These are phyloP conservation scores for Phthorimaea operculella DNA, from an alignment of 1,140 invertebrate species.

Conservation along the genomic window DNA sequence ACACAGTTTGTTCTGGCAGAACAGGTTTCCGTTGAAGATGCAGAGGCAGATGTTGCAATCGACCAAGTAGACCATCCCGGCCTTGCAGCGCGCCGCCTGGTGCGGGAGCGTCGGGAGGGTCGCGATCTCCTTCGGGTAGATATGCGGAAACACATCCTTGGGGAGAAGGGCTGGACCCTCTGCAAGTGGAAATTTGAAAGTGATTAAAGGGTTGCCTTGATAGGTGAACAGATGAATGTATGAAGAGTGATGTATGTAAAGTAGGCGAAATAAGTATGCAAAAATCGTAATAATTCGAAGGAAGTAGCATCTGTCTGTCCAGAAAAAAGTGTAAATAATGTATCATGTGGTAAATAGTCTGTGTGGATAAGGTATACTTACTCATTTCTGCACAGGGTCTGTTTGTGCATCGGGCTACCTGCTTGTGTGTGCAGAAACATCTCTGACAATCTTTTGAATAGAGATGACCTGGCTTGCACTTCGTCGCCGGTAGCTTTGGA, in stretches of 20 bases:
- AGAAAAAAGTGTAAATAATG: no score
- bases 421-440: conserved; percentile 33
- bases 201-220: no score
- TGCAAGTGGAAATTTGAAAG: no score
- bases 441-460: conserved; percentile 31
- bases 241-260: no score
- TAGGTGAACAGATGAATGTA: no score
- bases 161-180: conserved; percentile 4
- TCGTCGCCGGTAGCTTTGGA: background rate
- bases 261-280: no score
- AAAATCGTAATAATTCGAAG: no score
- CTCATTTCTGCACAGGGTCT: background rate
- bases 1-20: conserved; percentile 27
- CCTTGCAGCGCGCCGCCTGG: conserved; percentile 19
- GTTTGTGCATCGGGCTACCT: conserved; percentile 15
- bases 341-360: no score
- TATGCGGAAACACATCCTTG: conserved; percentile 11
- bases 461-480: conserved; percentile 25
- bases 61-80: conserved; percentile 34
- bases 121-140: conserved; percentile 11
- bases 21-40: conserved; percentile 29
- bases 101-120: conserved; percentile 11
- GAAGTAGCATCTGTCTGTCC: no score
- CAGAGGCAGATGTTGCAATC: conserved; percentile 53
- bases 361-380: no score